Conservation (phyloP, 2,888 invertebrate species). For the Luffia ferchaultella region DNA sequence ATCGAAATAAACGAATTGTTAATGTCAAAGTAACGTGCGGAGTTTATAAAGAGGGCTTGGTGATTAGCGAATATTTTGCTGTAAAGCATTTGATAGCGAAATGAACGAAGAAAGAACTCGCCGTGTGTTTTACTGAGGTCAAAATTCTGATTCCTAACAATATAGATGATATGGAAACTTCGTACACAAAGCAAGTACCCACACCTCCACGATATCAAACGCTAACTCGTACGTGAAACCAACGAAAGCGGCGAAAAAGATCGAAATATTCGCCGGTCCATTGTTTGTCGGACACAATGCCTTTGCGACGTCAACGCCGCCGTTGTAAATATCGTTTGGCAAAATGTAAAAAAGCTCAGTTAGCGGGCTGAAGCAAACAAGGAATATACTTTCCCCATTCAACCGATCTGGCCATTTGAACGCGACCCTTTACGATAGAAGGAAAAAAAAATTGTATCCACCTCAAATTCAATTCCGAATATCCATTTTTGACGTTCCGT, state of each 20-base stretch:
- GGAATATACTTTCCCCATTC: constrained; percentile 53
- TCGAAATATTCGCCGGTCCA: constrained; percentile 37
- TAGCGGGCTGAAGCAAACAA: constrained; percentile 63
- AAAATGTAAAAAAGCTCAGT: constrained; percentile 57
- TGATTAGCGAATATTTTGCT: too few relatives aligned
- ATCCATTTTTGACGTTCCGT: constrained; percentile 63
- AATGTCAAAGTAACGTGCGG: too few relatives aligned
- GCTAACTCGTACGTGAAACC: too few relatives aligned
- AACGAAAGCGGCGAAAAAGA: constrained; percentile 28
- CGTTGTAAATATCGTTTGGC: constrained; percentile 56
- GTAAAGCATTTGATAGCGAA: too few relatives aligned
- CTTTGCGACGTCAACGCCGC: constrained; percentile 62
- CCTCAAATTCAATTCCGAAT: constrained; percentile 60
- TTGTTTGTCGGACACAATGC: constrained; percentile 55
- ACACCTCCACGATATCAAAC: too few relatives aligned
- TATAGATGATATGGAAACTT: too few relatives aligned
- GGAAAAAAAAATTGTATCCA: constrained; percentile 35
- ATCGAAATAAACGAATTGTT: too few relatives aligned
- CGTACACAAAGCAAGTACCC: too few relatives aligned
- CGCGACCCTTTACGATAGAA: constrained; percentile 40
- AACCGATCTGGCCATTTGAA: constrained; percentile 63
- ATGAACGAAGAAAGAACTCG: too few relatives aligned
- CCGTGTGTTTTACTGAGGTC: too few relatives aligned
- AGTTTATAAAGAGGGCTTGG: too few relatives aligned
- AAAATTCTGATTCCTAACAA: too few relatives aligned